Evolutionary conservation across 1,140 invertebrate genomes (phyloP).

Genomic region (Hycleus phaleratus): DNA sequence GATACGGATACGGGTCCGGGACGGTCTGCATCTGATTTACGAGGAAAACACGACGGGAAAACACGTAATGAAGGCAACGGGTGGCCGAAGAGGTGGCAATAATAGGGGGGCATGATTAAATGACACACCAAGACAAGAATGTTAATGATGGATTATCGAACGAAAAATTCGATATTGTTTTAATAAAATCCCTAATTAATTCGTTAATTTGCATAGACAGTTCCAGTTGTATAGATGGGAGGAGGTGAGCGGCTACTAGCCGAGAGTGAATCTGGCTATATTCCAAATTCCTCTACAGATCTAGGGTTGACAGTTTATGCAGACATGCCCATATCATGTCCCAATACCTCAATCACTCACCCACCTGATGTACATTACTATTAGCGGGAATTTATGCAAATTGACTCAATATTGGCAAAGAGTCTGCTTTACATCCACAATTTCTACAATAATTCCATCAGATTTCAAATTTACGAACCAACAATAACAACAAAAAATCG

Average conservation of each 20-base stretch:
- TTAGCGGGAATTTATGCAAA: constrained; percentile 35
- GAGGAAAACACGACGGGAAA: constrained; percentile 28
- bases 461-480: too few relatives aligned
- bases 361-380: constrained; percentile 32
- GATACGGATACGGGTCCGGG: constrained; percentile 16
- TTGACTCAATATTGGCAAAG: constrained; percentile 24
- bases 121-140: constrained; percentile 1
- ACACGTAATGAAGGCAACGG: constrained; percentile 27
- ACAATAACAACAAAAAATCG: too few relatives aligned
- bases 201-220: background rate
- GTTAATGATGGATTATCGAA: too few relatives aligned
- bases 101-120: constrained; percentile 22
- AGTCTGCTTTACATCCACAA: too few relatives aligned
- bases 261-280: constrained; percentile 1
- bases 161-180: too few relatives aligned
- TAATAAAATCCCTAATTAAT: too few relatives aligned
- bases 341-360: constrained; percentile 34
- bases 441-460: too few relatives aligned
- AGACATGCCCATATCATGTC: constrained; percentile 36
- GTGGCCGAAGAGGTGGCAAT: constrained; percentile 9
- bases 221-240: background rate
- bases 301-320: constrained; percentile 23
- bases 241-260: background rate
- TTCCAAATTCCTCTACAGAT: constrained; percentile 3
- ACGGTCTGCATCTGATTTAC: constrained; percentile 31